These are phyloP conservation scores for Frankliniella fusca DNA, from an alignment of 2,888 invertebrate genomes.

Conservation along the genomic window DNA sequence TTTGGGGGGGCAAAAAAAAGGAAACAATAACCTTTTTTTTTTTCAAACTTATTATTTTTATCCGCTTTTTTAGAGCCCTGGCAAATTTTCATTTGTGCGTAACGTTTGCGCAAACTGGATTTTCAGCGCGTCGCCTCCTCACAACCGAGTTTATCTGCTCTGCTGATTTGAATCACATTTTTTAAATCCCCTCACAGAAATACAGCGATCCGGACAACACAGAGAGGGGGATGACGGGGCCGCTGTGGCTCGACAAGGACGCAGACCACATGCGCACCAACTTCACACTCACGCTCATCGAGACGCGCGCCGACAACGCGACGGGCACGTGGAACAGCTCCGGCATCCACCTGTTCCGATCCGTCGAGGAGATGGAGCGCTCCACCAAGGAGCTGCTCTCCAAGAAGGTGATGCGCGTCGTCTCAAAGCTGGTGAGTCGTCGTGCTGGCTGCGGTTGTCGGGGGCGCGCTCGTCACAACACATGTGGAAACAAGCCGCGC, in stretches of 20 bases:
- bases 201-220: slow-evolving; percentile 16
- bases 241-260: slow-evolving; percentile 7
- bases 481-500: too few species aligned
- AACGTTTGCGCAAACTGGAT: too few species aligned
- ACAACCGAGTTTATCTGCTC: too few species aligned
- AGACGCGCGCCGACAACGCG: not conserved
- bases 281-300: not conserved
- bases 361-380: slow-evolving; percentile 11
- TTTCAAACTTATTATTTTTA: too few species aligned
- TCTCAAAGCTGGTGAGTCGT: not conserved
- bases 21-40: too few species aligned
- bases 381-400: slow-evolving; percentile 18
- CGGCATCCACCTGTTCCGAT: slow-evolving; percentile 21
- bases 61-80: too few species aligned
- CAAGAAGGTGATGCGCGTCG: slow-evolving; percentile 18
- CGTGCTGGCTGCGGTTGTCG: not conserved
- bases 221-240: not conserved
- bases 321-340: slow-evolving; percentile 1
- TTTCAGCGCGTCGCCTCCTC: not conserved
- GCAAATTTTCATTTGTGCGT: too few species aligned
- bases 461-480: too few species aligned
- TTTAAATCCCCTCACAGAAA: not conserved
- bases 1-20: too few species aligned
- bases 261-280: not conserved
- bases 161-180: not conserved